A percentile compares a stretch with the other conserved stretches of the same genome.
These are phyloP conservation scores for Oligia strigilis DNA, from an alignment of 2,888 invertebrate genomes.

Conservation along the genomic window DNA sequence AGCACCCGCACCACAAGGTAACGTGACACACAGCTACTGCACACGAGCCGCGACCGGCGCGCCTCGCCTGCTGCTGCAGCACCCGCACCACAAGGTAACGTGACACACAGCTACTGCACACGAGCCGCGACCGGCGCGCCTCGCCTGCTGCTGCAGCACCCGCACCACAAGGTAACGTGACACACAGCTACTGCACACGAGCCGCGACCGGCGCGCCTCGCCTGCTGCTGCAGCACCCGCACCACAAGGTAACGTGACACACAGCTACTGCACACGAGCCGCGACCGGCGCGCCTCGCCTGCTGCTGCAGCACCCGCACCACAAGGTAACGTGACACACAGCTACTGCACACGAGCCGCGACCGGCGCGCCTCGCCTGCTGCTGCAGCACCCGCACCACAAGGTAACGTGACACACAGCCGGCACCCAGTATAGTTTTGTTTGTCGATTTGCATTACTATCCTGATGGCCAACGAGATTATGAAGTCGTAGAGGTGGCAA, in stretches of 20 bases:
- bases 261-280: constrained; percentile 63
- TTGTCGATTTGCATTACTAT: neutral
- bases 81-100: constrained; percentile 35
- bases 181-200: constrained; percentile 52
- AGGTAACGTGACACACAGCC: constrained; percentile 15
- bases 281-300: constrained; percentile 4
- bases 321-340: constrained; percentile 69
- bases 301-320: constrained; percentile 63
- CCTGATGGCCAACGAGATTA: neutral
- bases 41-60: constrained; percentile 95
- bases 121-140: constrained; percentile 87
- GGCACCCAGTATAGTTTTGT: too few relatives aligned
- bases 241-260: constrained; percentile 70
- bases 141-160: constrained; percentile 85
- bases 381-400: constrained; percentile 32
- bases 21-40: constrained; percentile 58
- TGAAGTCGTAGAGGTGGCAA: neutral
- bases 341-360: constrained; percentile 85
- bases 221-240: constrained; percentile 82
- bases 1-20: constrained; percentile 71
- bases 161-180: constrained; percentile 68
- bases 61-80: constrained; percentile 34
- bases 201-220: constrained; percentile 12
- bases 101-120: constrained; percentile 24
- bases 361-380: constrained; percentile 74